Evolutionary conservation across 2,888 invertebrate genomes (phyloP).

Genomic region (Liodrosophila aerea): DNA sequence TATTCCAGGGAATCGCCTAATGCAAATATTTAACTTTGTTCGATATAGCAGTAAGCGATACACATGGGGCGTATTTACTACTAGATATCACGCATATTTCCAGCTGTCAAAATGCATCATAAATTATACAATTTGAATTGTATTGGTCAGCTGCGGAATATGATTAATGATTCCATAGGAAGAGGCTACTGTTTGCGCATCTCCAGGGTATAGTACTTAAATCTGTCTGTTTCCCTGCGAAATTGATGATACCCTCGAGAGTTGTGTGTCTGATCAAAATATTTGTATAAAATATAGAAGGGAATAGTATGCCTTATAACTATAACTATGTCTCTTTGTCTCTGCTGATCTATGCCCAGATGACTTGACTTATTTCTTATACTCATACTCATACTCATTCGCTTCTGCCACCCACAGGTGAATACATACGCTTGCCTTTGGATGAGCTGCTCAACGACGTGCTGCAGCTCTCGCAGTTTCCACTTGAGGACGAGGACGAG

Average conservation of each 20-base stretch:
- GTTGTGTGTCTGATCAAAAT: constrained; percentile 69
- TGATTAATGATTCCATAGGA: constrained; percentile 55
- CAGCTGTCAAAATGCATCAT: constrained; percentile 70
- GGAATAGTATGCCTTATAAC: no score
- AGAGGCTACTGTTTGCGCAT: constrained; percentile 57
- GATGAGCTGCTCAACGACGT: constrained; percentile 82
- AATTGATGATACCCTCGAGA: constrained; percentile 73
- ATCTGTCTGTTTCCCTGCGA: background rate
- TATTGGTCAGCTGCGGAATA: constrained; percentile 5
- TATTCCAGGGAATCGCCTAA: constrained; percentile 4
- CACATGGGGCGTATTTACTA: constrained; percentile 14
- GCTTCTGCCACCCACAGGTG: constrained; percentile 71
- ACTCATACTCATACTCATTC: constrained; percentile 10
- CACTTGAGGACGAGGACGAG: constrained; percentile 69
- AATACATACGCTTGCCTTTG: constrained; percentile 81
- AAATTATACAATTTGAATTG: constrained; percentile 49
- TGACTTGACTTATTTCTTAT: no score
- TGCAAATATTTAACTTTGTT: constrained; percentile 42
- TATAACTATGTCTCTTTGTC: no score
- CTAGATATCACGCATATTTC: constrained; percentile 9
- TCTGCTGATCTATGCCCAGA: constrained; percentile 7
- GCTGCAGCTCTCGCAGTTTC: constrained; percentile 79
- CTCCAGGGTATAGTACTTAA: constrained; percentile 5
- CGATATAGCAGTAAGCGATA: constrained; percentile 63
- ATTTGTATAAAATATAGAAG: constrained; percentile 52